A percentile compares a stretch with the other conserved stretches of the same genome.
Conservation (phyloP, 2,888 invertebrate species). For the Phyllotreta cruciferae region DNA sequence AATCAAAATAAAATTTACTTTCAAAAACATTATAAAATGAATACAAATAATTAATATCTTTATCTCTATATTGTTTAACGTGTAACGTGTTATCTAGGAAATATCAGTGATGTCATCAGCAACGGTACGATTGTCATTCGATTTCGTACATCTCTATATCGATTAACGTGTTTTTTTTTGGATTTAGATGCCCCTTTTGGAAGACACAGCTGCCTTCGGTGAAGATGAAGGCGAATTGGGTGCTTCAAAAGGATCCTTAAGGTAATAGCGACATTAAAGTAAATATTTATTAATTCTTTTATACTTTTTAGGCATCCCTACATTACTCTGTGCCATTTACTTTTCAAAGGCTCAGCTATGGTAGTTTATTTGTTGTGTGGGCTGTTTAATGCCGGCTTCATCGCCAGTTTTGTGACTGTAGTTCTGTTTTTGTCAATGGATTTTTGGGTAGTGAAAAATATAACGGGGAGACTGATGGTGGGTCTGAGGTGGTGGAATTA, state of each 20-base stretch:
- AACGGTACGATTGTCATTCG: conserved; percentile 36
- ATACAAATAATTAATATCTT: too few relatives aligned
- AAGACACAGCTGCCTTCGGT: conserved; percentile 86
- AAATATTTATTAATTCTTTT: not conserved
- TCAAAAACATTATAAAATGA: too few relatives aligned
- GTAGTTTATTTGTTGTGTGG: conserved; percentile 89
- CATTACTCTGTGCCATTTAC: conserved; percentile 89
- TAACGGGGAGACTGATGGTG: conserved; percentile 92
- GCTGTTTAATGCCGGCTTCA: conserved; percentile 90
- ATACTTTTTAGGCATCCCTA: conserved; percentile 81
- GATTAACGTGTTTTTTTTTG: conserved; percentile 41
- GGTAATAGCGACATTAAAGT: conserved; percentile 41
- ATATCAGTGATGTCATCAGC: conserved; percentile 41
- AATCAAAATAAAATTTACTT: too few relatives aligned
- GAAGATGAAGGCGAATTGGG: conserved; percentile 70
- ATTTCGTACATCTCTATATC: not conserved
- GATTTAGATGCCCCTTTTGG: conserved; percentile 81
- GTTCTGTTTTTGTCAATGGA: conserved; percentile 93
- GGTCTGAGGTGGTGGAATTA: conserved; percentile 99
- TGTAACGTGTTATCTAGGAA: too few relatives aligned
- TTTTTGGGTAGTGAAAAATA: conserved; percentile 99
- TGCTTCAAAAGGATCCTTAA: conserved; percentile 45
- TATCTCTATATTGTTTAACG: too few relatives aligned
- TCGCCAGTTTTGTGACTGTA: conserved; percentile 93
- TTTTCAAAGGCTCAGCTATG: conserved; percentile 85